Base-by-base conservation (phyloP, 2,113 vertebrate genomes). In the Myrmecobius fasciatus region DNA sequence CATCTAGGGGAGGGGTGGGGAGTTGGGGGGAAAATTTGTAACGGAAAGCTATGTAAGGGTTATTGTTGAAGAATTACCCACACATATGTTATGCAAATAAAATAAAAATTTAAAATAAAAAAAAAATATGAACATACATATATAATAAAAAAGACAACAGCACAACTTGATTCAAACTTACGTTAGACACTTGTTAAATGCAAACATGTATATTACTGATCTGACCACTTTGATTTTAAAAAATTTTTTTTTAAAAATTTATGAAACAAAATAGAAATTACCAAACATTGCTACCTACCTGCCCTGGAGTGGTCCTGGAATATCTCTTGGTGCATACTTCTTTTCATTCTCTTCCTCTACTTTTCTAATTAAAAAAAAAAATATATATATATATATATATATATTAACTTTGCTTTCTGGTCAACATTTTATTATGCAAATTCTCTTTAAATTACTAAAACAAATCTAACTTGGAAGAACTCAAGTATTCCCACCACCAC, bases 221-320 rank as follows among this genome's bases (percentile, higher is more conserved):
- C 22, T 22, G 51, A 89, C 95, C 91, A 91, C 49, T 56, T 52
- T 53, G 47, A 6, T 94, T 94, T 89, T 95, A 92, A 95, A 51
- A 51, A 24, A 22, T 54, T 54, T 54, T 56, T 56, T 26, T 25
- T 1, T 9, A 91, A 97, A 94, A 90, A 88, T 17, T 43, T 17
- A 47, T 60, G 0, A 52, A 5, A 12, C 36, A 89, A 75, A 52
- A 14, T 75, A 83, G 95, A 97, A 14, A 92, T 36, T 89, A 83
- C 91, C 10, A 48, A 48, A 17, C 47, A 91, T 0, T 97, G 91
- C 53, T 89, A 97, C 98, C 97, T 98, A 99, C 99, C 99, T 99
- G 98, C 99, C 99, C 98, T 99, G 99, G 91, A 99, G 98, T 2
- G 99, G 99, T 92, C 99, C 99, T 51, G 99, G 99, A 97, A 99